Evolutionary conservation across 1,140 invertebrate genomes (phyloP).

Genomic region (Drosophila suzukii): DNA sequence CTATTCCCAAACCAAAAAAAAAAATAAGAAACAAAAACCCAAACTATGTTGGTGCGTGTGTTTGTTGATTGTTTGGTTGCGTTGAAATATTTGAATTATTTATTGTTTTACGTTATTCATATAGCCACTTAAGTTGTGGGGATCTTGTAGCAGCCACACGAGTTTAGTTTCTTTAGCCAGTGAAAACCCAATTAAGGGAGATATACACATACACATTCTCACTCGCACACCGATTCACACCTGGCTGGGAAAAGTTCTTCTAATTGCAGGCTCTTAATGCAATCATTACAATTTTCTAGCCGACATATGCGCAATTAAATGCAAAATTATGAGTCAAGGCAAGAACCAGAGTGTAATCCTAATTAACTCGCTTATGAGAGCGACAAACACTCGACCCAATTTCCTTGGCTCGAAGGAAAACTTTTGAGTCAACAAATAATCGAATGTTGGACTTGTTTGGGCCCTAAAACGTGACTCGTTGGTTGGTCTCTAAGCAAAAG

Average conservation of each 20-base stretch:
- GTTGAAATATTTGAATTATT: conserved; percentile 53
- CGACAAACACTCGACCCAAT: conserved; percentile 48
- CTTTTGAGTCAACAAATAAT: conserved; percentile 58
- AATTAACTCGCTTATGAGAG: conserved; percentile 58
- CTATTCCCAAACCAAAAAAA: conserved; percentile 9
- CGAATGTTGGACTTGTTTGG: conserved; percentile 45
- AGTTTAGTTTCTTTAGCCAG: not conserved
- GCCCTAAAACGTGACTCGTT: conserved; percentile 51
- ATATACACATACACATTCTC: not conserved
- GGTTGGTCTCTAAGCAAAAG: conserved; percentile 17
- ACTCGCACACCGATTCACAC: conserved; percentile 3
- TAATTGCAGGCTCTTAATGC: conserved; percentile 75
- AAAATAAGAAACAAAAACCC: conserved; percentile 8
- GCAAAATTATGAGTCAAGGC: conserved; percentile 33
- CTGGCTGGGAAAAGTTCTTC: conserved; percentile 46
- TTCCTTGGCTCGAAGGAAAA: conserved; percentile 18
- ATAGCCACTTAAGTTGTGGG: not conserved
- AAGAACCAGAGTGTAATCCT: conserved; percentile 25
- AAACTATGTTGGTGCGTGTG: conserved; percentile 39
- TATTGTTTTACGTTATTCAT: conserved; percentile 40
- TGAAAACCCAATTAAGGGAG: conserved; percentile 10
- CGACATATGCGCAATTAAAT: conserved; percentile 37
- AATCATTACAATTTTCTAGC: conserved; percentile 61
- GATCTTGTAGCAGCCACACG: not conserved
- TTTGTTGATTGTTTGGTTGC: conserved; percentile 51